These are phyloP conservation scores for Gephyroberyx darwinii DNA, from an alignment of 2,797 vertebrate genomes.

Conservation along the genomic window DNA sequence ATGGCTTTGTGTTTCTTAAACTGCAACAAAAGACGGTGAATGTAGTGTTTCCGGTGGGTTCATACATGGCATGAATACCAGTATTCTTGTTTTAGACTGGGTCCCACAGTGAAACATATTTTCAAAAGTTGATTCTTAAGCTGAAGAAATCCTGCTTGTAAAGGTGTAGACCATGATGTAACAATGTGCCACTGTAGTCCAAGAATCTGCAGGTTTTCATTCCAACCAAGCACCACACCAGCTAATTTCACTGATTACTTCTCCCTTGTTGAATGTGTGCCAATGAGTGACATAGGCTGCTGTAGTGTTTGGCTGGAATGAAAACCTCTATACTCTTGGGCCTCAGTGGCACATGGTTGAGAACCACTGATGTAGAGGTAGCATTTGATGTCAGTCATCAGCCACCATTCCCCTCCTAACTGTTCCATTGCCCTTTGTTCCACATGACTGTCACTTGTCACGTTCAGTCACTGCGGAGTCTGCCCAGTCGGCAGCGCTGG, in stretches of 20 bases:
- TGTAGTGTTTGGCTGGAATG: neutral
- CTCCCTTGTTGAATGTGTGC: too few relatives aligned
- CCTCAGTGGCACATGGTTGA: neutral
- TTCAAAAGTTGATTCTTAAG: neutral
- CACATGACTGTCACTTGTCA: conserved; percentile 22
- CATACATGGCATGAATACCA: neutral
- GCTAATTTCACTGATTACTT: too few relatives aligned
- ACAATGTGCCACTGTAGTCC: too few relatives aligned
- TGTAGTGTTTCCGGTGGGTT: neutral
- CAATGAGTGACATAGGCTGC: too few relatives aligned
- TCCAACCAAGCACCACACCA: too few relatives aligned
- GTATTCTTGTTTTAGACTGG: neutral
- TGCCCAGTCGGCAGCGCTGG: conserved; percentile 80
- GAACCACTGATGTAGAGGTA: neutral
- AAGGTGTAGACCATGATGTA: neutral
- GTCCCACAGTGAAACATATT: neutral
- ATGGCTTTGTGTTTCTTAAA: too few relatives aligned
- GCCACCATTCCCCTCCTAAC: conserved; percentile 19
- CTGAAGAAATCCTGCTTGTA: neutral
- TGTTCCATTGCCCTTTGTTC: conserved; percentile 32
- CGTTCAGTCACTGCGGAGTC: conserved; percentile 72
- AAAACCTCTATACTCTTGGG: too few relatives aligned
- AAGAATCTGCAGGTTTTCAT: too few relatives aligned
- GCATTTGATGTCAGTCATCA: neutral
- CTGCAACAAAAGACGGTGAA: too few relatives aligned